phyloP scores from a whole-genome alignment of 2,797 vertebrate genomes.

The Naso thynnoides region DNA sequence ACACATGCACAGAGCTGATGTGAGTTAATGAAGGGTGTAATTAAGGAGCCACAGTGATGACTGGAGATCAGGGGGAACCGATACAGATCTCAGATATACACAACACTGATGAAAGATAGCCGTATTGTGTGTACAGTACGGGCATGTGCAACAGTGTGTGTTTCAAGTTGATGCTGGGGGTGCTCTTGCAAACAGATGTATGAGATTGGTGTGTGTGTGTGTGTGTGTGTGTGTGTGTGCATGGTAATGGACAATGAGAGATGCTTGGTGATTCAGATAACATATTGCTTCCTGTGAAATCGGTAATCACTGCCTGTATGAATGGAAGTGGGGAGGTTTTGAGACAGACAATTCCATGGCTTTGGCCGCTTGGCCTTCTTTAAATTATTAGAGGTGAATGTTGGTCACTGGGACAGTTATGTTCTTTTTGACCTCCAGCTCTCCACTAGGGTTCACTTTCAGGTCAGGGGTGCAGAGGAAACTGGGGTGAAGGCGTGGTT shows the following conservation, averaged over 20 bases:
- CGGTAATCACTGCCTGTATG: conserved; percentile 47
- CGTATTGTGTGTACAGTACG: conserved; percentile 35
- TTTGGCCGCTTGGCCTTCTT: conserved; percentile 19
- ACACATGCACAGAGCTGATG: conserved; percentile 72
- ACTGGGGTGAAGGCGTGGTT: conserved; percentile 45
- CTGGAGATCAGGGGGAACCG: conserved; percentile 76
- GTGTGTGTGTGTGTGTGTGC: neutral
- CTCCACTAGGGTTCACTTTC: conserved; percentile 70
- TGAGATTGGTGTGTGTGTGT: conserved; percentile 25
- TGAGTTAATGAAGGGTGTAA: conserved; percentile 85
- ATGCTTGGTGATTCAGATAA: conserved; percentile 68
- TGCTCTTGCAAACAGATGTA: conserved; percentile 60
- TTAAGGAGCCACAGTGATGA: conserved; percentile 83
- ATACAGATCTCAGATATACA: conserved; percentile 81
- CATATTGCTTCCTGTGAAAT: conserved; percentile 72
- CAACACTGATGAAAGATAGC: conserved; percentile 79
- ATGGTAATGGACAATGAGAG: conserved; percentile 51
- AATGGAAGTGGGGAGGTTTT: conserved; percentile 52
- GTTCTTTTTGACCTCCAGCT: conserved; percentile 74
- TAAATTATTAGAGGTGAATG: conserved; percentile 76
- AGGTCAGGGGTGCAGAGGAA: conserved; percentile 68
- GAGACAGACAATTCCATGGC: conserved; percentile 28
- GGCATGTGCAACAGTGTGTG: conserved; percentile 22
- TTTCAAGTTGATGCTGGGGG: conserved; percentile 32
- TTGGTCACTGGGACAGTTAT: conserved; percentile 71